Percentiles rank a stretch among this genome's conserved stretches.
These are phyloP conservation scores for Spodoptera littoralis DNA, from an alignment of 2,888 invertebrate species.

Conservation along the genomic window DNA sequence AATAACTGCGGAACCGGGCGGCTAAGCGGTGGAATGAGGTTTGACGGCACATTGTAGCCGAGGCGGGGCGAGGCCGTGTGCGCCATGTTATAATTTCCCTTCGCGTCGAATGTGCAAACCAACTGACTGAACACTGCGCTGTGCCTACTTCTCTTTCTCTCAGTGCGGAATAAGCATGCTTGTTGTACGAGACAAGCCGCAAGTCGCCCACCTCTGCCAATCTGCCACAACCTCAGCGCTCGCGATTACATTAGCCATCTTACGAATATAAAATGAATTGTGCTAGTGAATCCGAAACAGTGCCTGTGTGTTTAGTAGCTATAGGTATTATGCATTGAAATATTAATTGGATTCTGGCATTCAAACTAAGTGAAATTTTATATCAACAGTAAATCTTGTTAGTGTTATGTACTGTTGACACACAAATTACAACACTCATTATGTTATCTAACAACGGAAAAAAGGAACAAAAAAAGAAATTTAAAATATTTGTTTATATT, in stretches of 20 bases:
- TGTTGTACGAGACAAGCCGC: conserved; percentile 67
- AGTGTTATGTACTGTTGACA: too few relatives aligned
- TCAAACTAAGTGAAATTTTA: too few relatives aligned
- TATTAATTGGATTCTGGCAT: too few relatives aligned
- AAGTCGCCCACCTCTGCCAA: conserved; percentile 55
- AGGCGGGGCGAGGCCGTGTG: conserved; percentile 88
- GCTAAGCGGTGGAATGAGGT: conserved; percentile 88
- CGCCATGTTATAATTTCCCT: conserved; percentile 88
- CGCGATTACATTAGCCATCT: conserved; percentile 32
- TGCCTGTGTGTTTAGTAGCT: too few relatives aligned
- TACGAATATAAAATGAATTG: conserved; percentile 37
- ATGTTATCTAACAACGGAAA: too few relatives aligned
- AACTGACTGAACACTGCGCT: conserved; percentile 81
- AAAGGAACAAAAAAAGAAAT: too few relatives aligned
- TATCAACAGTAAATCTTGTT: too few relatives aligned
- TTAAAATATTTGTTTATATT: too few relatives aligned
- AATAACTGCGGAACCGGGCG: conserved; percentile 89
- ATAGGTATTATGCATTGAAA: too few relatives aligned
- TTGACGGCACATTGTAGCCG: conserved; percentile 88
- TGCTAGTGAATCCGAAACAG: conserved; percentile 21
- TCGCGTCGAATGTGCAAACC: conserved; percentile 87
- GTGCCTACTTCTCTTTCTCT: conserved; percentile 84
- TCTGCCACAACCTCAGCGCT: conserved; percentile 43
- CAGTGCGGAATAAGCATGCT: conserved; percentile 74
- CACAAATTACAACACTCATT: too few relatives aligned